Base-by-base conservation (phyloP, 2,797 vertebrate genomes). In the Chelon auratus region DNA sequence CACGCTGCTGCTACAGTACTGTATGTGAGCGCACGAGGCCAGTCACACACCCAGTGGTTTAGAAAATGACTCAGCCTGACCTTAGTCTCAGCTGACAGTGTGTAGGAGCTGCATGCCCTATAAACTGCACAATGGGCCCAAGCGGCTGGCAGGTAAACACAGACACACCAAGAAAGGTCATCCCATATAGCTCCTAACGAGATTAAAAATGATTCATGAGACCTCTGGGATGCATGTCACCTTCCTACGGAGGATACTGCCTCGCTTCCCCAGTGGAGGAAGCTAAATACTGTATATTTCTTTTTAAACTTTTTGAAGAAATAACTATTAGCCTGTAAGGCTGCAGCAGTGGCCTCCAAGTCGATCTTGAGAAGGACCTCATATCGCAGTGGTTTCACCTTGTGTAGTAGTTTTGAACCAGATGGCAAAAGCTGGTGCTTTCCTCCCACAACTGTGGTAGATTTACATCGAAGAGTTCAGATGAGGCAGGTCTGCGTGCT, bases 201-300 rank as follows among this genome's bases (percentile, higher is more conserved):
- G 93, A 94, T 92, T 89, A 92, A 93, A 92, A 92, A 93, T 93
- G 91, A 92, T 93, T 89, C 89, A 90, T 80, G 75, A 76, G 82
- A 78, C 76, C 66, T 60, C 72, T 3, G 78, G 72, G 82, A 81
- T 85, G 83, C 81, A 69, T 89, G 86, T 86, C 82, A 84, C 85
- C 80, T 79, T 82, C 62, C 82, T 56, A 39, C 69, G 72, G 62
- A 83, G 68, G 70, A 73, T 36, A 42, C 12, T 40, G 60, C 50
- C 56, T 62, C 43, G 36, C 69, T 54, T 62, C 13, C 15, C 39
- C n/a, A 57, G 55, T 4, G 11, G 48, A 56, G 14, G 7, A 36
- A 26, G 62, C 36, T 4, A 56, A 20, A 7, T 55, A 56, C 36
- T 37, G 14, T 39, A 55, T 73, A 52, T 67, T 26, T 58, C n/a